phyloP scores from a whole-genome alignment of 2,797 vertebrate species.

The Tangara arthus region DNA sequence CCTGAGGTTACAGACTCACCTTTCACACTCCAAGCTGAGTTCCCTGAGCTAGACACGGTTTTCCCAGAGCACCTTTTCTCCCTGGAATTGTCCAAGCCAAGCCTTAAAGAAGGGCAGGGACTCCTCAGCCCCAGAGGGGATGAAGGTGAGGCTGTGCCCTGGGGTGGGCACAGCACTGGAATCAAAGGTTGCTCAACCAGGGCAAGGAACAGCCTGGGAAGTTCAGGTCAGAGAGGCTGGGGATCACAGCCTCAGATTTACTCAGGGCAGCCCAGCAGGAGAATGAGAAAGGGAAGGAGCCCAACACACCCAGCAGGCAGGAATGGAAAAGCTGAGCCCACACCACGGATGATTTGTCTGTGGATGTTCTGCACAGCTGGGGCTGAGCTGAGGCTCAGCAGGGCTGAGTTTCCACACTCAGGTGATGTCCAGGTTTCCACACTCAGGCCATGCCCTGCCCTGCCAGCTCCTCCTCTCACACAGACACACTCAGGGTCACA shows the following conservation, averaged over 20 bases:
- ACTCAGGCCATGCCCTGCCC: background rate
- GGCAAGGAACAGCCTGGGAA: background rate
- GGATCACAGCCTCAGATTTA: background rate
- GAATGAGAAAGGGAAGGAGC: background rate
- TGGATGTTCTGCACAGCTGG: background rate
- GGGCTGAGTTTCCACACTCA: background rate
- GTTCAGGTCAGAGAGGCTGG: background rate
- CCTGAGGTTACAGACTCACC: background rate
- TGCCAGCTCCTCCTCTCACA: background rate
- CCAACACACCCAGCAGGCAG: background rate
- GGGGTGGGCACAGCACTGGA: background rate
- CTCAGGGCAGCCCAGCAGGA: background rate
- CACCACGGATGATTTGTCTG: background rate
- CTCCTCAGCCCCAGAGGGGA: background rate
- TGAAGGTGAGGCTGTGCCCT: background rate
- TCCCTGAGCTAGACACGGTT: background rate
- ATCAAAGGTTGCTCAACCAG: background rate
- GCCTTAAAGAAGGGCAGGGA: background rate
- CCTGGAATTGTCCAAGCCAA: background rate
- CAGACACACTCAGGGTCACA: background rate
- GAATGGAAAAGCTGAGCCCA: background rate
- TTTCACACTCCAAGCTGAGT: background rate
- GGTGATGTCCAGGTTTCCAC: background rate
- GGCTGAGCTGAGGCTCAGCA: background rate
- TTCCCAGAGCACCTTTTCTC: background rate